phyloP scores from a whole-genome alignment of 2,888 invertebrate genomes.

The Pomacea canaliculata region DNA sequence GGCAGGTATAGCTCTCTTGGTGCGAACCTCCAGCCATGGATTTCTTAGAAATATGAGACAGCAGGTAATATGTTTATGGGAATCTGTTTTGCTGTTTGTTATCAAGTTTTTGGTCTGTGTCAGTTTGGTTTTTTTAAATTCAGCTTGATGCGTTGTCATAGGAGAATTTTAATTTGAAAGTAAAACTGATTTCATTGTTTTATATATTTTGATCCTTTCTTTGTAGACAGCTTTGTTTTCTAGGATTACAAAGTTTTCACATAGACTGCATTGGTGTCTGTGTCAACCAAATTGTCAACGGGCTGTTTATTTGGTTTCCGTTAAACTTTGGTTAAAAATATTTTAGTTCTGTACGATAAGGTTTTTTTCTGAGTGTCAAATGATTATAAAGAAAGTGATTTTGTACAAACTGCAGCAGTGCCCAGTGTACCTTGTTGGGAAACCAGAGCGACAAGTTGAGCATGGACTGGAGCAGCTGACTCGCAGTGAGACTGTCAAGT shows the following conservation, averaged over 20 bases:
- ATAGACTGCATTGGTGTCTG: no score
- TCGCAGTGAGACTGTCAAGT: slow-evolving; percentile 44
- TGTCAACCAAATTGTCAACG: no score
- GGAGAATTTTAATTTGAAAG: no score
- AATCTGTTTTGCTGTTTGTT: not conserved
- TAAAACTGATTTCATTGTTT: no score
- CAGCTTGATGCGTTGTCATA: not conserved
- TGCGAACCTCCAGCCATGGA: slow-evolving; percentile 55
- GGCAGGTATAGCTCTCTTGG: slow-evolving; percentile 44
- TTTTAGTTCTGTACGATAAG: no score
- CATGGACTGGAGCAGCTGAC: slow-evolving; percentile 58
- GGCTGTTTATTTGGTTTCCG: no score
- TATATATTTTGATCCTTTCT: not conserved
- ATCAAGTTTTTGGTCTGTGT: not conserved
- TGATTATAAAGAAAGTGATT: not conserved
- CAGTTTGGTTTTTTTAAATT: not conserved
- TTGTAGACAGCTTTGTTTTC: not conserved
- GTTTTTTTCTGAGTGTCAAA: no score
- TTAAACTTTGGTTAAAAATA: no score
- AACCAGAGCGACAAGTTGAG: slow-evolving; percentile 60
- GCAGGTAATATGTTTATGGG: slow-evolving; percentile 25
- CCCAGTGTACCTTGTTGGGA: slow-evolving; percentile 41
- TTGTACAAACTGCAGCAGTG: not conserved
- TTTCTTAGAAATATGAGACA: slow-evolving; percentile 38
- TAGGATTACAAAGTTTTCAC: no score